A percentile compares a stretch with the other conserved stretches of the same genome.
Evolutionary conservation across 2,113 vertebrate species (phyloP).

Genomic region (Typhlomys cinereus): DNA sequence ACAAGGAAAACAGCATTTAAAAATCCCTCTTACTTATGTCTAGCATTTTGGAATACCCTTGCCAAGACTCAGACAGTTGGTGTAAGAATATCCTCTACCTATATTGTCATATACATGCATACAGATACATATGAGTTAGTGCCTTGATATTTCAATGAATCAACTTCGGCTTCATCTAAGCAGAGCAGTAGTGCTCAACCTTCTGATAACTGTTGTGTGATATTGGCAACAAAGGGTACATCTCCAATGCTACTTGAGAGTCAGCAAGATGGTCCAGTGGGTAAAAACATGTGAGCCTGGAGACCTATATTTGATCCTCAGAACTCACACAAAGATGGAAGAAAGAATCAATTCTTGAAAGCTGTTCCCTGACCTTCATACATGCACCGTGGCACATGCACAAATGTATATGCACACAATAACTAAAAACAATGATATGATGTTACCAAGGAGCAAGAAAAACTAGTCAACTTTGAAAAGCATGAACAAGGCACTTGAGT

Average conservation of each 20-base stretch:
- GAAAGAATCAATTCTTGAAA: too few relatives aligned
- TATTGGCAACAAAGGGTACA: background rate
- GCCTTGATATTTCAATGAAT: background rate
- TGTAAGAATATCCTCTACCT: background rate
- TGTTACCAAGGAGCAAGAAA: too few relatives aligned
- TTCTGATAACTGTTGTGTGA: background rate
- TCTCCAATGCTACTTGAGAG: background rate
- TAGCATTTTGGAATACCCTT: background rate
- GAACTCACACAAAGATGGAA: too few relatives aligned
- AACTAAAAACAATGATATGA: too few relatives aligned
- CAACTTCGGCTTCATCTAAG: background rate
- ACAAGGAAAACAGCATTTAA: background rate
- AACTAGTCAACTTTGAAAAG: too few relatives aligned
- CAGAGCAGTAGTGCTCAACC: background rate
- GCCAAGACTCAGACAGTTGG: background rate
- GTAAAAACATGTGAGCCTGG: too few relatives aligned
- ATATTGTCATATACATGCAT: background rate
- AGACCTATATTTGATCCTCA: too few relatives aligned
- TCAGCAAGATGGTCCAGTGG: too few relatives aligned
- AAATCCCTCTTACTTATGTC: background rate
- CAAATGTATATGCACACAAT: too few relatives aligned
- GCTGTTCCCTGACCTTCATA: too few relatives aligned
- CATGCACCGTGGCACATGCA: too few relatives aligned
- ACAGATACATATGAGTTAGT: background rate
- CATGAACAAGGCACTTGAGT: too few relatives aligned